These are phyloP conservation scores for Oasisia sp. DNA, from an alignment of 2,888 invertebrate species.

Conservation along the genomic window DNA sequence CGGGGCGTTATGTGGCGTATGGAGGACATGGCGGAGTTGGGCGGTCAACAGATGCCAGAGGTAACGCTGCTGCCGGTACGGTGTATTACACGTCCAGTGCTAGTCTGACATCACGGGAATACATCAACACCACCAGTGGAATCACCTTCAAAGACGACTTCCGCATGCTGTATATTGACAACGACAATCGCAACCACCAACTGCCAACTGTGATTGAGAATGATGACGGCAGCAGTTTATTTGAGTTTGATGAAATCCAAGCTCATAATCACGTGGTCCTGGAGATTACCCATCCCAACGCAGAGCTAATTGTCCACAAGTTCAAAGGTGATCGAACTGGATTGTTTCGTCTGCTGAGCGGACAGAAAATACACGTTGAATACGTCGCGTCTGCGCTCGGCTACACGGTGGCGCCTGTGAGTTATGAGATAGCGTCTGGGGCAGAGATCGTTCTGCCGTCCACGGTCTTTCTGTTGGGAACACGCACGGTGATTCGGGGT, in stretches of 20 bases:
- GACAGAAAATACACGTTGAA: slow-evolving; percentile 48
- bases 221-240: slow-evolving; percentile 37
- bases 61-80: slow-evolving; percentile 50
- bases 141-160: slow-evolving; percentile 43
- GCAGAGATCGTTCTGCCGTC: slow-evolving; percentile 48
- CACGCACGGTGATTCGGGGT: slow-evolving; percentile 47
- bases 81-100: slow-evolving; percentile 47
- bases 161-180: slow-evolving; percentile 46
- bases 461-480: slow-evolving; percentile 48
- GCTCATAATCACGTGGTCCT: slow-evolving; percentile 49
- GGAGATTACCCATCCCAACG: slow-evolving; percentile 43
- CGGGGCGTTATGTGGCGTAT: slow-evolving; percentile 45
- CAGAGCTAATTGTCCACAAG: slow-evolving; percentile 46
- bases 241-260: slow-evolving; percentile 49
- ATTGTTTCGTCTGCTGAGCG: slow-evolving; percentile 43
- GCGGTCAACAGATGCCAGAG: slow-evolving; percentile 32
- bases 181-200: slow-evolving; percentile 49
- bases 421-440: slow-evolving; percentile 45
- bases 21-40: slow-evolving; percentile 41
- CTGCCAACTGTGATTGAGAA: slow-evolving; percentile 47
- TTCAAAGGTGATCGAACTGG: slow-evolving; percentile 52
- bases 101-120: slow-evolving; percentile 31
- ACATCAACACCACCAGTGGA: slow-evolving; percentile 37
- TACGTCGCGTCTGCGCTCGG: slow-evolving; percentile 48
- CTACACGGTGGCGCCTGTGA: slow-evolving; percentile 54